Evolutionary conservation across 2,113 vertebrate genomes (phyloP).

Genomic region (Hippocampus mohnikei): DNA sequence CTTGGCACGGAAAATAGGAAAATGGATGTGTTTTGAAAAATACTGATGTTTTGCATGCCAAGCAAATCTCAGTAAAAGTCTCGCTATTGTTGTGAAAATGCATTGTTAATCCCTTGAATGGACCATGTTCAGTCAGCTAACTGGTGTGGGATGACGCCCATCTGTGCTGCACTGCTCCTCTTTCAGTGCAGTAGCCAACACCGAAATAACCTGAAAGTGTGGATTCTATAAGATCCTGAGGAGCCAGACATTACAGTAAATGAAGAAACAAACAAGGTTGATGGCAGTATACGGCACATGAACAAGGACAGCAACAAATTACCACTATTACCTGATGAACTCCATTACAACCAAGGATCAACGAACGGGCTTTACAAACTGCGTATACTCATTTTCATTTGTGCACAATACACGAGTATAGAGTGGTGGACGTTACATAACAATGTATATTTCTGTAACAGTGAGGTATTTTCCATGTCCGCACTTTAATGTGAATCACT

Average conservation of each 20-base stretch:
- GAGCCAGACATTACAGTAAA: conserved; percentile 40
- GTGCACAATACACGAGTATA: not conserved
- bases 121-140: conserved; percentile 46
- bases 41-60: no score
- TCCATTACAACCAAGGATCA: not conserved
- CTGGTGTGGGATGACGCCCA: conserved; percentile 51
- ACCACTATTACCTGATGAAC: not conserved
- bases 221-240: conserved; percentile 59
- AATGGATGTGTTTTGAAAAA: no score
- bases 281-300: not conserved
- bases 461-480: not conserved
- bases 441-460: not conserved
- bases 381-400: not conserved
- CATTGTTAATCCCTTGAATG: conserved; percentile 56
- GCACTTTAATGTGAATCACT: conserved; percentile 2
- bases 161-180: conserved; percentile 23
- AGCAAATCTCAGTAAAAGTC: no score
- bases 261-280: not conserved
- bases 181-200: conserved; percentile 53
- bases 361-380: not conserved
- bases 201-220: conserved; percentile 49
- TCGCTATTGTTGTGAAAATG: not conserved
- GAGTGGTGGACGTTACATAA: not conserved
- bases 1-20: no score
- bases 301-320: not conserved